Base-by-base conservation (phyloP, 2,113 vertebrate species). In the Coregonus clupeaformis region DNA sequence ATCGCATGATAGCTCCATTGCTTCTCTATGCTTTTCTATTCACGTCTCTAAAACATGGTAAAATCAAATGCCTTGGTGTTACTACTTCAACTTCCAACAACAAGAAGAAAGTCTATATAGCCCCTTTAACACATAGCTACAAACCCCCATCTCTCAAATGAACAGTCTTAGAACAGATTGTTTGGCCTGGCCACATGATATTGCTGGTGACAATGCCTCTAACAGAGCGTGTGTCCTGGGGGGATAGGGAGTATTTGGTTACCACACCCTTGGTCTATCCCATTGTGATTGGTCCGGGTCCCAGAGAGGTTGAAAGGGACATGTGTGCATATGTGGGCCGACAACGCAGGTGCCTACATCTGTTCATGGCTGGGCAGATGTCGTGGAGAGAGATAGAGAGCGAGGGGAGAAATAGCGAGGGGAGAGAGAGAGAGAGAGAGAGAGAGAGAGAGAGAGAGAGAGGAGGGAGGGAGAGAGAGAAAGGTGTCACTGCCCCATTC, bases 311-410 rank as follows among this genome's bases (percentile, higher is more conserved):
- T 95, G 95, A 96, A 95, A 90, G 93, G 92, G 74, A 85, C 30
- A 73, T 79, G 81, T 84, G 93, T 92, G 88, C 95, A 95, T 95
- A 96, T 95, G 96, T 93, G 89, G 92, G 90, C 92, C 93, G 94
- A 94, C 94, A 93, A 94, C 91, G 94, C 96, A 98, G 97, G 96
- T 98, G 97, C 94, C 93, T 96, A 95, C 97, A 98, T 99, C 96
- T 99, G 97, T 98, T 97, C 94, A 82, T 92, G 92, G 92, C 90
- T 89, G 84, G 95, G 94, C 97, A 98, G 97, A 98, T 98, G 96
- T 97, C 89, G 91, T 42, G 71, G 69, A 79, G 72, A 89, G 81
- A 85, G 75, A 74, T 82, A 80, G 79, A 80, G 84, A 72, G 68
- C 69, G 80, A 64, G 78, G 62, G n/a, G 60, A 49, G 68, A 30